A percentile compares a stretch with the other conserved stretches of the same genome.
Evolutionary conservation across 1,140 invertebrate species (phyloP).

Genomic region (Lucilia sericata): DNA sequence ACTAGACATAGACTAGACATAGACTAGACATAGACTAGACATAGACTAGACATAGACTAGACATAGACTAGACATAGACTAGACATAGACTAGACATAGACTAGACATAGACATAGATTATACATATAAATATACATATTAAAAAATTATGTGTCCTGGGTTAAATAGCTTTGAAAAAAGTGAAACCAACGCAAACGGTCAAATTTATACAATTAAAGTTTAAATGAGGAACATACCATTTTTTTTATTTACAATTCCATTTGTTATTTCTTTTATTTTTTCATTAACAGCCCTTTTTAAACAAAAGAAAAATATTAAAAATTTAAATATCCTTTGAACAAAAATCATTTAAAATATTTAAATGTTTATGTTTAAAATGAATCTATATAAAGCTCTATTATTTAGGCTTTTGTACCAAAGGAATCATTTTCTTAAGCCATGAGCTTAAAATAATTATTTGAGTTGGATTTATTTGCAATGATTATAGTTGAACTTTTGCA

Average conservation of each 20-base stretch:
- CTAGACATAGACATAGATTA: neutral
- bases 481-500: neutral
- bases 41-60: neutral
- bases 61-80: neutral
- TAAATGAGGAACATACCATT: constrained; percentile 20
- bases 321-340: constrained; percentile 1
- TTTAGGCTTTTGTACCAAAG: no score
- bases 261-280: constrained; percentile 10
- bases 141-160: neutral
- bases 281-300: neutral
- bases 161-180: neutral
- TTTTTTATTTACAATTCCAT: constrained; percentile 5
- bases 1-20: neutral
- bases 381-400: neutral
- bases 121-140: neutral
- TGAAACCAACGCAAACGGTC: constrained; percentile 21
- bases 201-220: constrained; percentile 39
- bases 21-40: neutral
- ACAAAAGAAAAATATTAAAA: neutral
- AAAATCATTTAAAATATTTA: neutral
- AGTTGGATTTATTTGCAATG: neutral
- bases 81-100: no score
- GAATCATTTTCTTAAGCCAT: no score
- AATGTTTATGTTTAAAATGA: no score
- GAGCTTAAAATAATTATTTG: constrained; percentile 19